Conservation (phyloP, 30 jellyfish, hydroid and myxozoan species). For the Hydractinia echinata region DNA sequence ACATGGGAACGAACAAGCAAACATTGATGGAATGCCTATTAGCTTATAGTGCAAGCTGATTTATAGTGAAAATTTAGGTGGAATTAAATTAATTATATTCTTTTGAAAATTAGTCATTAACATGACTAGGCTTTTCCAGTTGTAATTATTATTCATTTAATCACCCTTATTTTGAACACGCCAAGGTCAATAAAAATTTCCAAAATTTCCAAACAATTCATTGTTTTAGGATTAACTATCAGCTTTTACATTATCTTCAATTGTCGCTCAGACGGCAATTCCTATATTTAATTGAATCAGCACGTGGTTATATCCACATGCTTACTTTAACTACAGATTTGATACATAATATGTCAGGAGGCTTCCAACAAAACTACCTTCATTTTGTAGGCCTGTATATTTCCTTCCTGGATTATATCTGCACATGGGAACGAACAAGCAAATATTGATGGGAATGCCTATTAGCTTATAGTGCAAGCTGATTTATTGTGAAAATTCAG, state of each 20-base stretch:
- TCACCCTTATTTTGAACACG: background rate
- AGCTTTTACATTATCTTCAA: background rate
- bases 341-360: background rate
- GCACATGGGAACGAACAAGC: background rate
- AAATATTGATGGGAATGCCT: background rate
- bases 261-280: conserved; percentile 40
- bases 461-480: background rate
- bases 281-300: conserved; percentile 17
- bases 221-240: background rate
- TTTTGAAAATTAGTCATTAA: background rate
- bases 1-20: background rate
- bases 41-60: background rate
- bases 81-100: background rate
- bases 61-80: background rate
- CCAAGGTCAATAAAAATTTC: too few species aligned
- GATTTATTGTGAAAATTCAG: background rate
- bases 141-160: background rate
- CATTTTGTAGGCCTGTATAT: too few species aligned
- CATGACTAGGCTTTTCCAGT: background rate
- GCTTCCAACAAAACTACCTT: background rate
- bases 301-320: background rate
- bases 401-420: background rate
- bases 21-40: background rate
- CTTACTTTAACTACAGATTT: background rate
- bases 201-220: too few species aligned